Conservation (phyloP, 1,140 invertebrate genomes). For the Calephelis virginiensis region DNA sequence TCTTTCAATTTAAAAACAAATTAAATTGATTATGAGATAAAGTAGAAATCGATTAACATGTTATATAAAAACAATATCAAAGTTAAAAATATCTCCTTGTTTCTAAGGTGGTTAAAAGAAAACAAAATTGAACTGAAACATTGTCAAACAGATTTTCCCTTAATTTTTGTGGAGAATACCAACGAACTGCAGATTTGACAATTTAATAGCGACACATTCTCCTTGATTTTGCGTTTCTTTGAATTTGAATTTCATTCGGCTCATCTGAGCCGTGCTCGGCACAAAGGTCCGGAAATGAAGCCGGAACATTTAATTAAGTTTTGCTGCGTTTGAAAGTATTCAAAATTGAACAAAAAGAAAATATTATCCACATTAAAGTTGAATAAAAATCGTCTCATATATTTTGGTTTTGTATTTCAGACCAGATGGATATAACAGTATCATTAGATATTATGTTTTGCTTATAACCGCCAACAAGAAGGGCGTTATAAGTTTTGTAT, state of each 20-base stretch:
- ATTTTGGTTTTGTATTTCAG: too few relatives aligned
- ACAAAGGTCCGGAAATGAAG: conserved; percentile 18
- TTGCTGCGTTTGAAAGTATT: conserved; percentile 17
- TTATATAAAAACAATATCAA: too few relatives aligned
- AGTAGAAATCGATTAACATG: too few relatives aligned
- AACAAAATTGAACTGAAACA: not conserved
- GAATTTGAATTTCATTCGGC: conserved; percentile 13
- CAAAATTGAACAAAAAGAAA: conserved; percentile 15
- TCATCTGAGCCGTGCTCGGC: conserved; percentile 8
- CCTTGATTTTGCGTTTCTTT: conserved; percentile 17
- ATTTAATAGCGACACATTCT: conserved; percentile 14
- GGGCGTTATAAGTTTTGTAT: too few relatives aligned
- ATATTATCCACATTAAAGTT: not conserved
- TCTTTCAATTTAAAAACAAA: too few relatives aligned
- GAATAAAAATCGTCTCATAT: too few relatives aligned
- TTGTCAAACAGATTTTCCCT: not conserved
- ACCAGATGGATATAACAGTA: too few relatives aligned
- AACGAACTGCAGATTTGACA: conserved; percentile 4
- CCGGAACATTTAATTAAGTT: conserved; percentile 18
- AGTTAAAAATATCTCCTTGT: too few relatives aligned
- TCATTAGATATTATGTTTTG: too few relatives aligned
- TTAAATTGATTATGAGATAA: too few relatives aligned
- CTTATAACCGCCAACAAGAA: too few relatives aligned
- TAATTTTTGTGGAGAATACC: not conserved
- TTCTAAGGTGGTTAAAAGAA: too few relatives aligned